Evolutionary conservation across 2,797 vertebrate genomes (phyloP), one percentile per base, ranked within the genome.

Genomic region (Vultur gryphus): DNA sequence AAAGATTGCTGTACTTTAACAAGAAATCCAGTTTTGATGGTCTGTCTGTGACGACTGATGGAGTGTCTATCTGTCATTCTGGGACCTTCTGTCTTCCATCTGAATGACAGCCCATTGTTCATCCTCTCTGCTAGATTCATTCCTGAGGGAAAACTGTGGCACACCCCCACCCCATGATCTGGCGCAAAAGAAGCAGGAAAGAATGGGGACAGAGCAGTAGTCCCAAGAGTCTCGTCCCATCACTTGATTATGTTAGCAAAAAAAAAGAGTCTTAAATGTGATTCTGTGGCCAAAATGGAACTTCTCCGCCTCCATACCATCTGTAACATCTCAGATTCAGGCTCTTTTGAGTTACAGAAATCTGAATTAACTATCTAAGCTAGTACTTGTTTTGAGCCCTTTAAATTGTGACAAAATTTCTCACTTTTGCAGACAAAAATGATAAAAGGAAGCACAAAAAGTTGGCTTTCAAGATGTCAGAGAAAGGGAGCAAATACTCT

Each of bases 241-340:
- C 29, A 61, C 37, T 52, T 2, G 4, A 80, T 77, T 52, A 67
- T 64, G 65, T 43, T 89, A 59, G 37, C 17, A 6, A 4, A 28
- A 46, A 43, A 25, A 46, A 51, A 23, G 67, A 24, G 16, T 41
- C 49, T 91, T 89, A 87, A 61, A 95, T 84, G 28, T 82, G 46
- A 55, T 76, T 95, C 66, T 25, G 7, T 0, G 1, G 84, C 73
- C 92, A 94, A 89, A 96, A 92, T 0, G 35, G 79, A 92, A 69
- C 31, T 89, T 94, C 39, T 95, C 85, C 95, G 94, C 95, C 95
- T 95, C 81, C 95, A 72, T 76, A 95, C 95, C 95, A 97, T 96
- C 95, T 97, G 95, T 67, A 95, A 28, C 75, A 93, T 89, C 71
- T 91, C 71, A 70, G 48, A 93, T 73, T 83, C 86, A 92, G 89